Base-by-base conservation (phyloP, 1,140 invertebrate genomes). In the Bombus cullumanus region DNA sequence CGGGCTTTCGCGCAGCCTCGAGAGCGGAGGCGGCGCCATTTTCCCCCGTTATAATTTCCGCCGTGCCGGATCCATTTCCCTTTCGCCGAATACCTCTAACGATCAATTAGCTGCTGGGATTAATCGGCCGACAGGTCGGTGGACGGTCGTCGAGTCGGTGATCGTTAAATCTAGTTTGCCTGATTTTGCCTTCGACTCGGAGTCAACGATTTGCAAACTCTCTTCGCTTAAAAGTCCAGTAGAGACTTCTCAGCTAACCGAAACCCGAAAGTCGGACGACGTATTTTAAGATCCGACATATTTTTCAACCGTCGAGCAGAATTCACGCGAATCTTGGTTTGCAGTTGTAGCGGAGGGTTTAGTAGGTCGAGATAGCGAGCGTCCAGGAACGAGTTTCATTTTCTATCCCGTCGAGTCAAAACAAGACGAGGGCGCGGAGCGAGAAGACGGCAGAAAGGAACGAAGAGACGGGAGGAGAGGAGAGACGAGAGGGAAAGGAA, bases 41-140 rank as follows among this genome's bases (percentile, higher is more conserved):
- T 57, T 39, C 12, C 12, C 12, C 62, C 28, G 75, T n/a, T 66
- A 34, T 31, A 86, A 86, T 86, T 79, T 84, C 81, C 82, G 59
- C 9, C 37, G 43, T 22, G 37, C 41, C 43, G 9, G 34, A 37
- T 62, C 80, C 86, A 80, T 89, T 91, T 90, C 89, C 91, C 89
- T 87, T 83, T 88, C 77, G 73, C 66, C 79, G 62, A 79, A 88
- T 77, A 78, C 86, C 85, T 84, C 89, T 88, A 91, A 84, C 66
- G 91, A 90, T 92, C 90, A 87, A 90, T 92, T 89, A 92, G 71
- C 76, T 68, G 76, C 41, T 73, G 75, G 79, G 69, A 85, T 76
- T 82, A 89, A 90, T 92, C 88, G 85, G 0, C 10, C 77, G 31
- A 41, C 22, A 2, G 2, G 12, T 3, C 2, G n/a, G 31, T 1